Evolutionary conservation across 2,797 vertebrate genomes (phyloP).

Genomic region (Phalanger gymnotis): DNA sequence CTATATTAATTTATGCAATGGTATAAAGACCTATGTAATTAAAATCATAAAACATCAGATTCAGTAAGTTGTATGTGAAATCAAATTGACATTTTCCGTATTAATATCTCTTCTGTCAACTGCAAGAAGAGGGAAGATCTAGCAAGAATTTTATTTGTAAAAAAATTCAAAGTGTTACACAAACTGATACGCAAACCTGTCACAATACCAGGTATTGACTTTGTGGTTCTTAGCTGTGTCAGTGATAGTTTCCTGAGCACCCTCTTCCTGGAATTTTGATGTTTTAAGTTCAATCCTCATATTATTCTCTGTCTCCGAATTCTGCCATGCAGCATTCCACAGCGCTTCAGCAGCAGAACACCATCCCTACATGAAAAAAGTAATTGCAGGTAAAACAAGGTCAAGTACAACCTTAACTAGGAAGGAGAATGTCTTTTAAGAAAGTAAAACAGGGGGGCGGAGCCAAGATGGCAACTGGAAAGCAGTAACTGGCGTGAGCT

Average conservation of each 20-base stretch:
- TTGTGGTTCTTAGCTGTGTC: constrained; percentile 36
- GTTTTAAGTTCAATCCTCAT: constrained; percentile 44
- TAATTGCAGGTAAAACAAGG: constrained; percentile 19
- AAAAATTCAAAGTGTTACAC: constrained; percentile 14
- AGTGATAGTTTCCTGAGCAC: constrained; percentile 34
- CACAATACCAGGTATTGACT: constrained; percentile 51
- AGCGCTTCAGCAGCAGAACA: constrained; percentile 58
- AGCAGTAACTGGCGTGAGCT: too few relatives aligned
- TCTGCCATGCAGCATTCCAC: too few relatives aligned
- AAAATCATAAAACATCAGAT: not conserved
- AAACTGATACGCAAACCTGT: not conserved
- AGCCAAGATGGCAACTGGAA: too few relatives aligned
- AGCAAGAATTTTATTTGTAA: constrained; percentile 46
- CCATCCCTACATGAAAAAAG: constrained; percentile 49
- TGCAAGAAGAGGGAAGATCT: constrained; percentile 3
- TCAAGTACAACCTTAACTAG: not conserved
- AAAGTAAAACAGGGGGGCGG: too few relatives aligned
- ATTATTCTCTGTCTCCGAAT: constrained; percentile 56
- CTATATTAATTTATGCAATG: not conserved
- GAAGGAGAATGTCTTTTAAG: not conserved
- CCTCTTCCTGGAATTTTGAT: constrained; percentile 36
- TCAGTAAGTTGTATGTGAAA: constrained; percentile 25
- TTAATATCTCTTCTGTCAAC: not conserved
- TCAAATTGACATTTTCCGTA: not conserved
- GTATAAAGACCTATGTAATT: not conserved